Evolutionary conservation across 2,113 vertebrate genomes (phyloP), one percentile per base, ranked within the genome.

Genomic region (Porphyrio hochstetteri): DNA sequence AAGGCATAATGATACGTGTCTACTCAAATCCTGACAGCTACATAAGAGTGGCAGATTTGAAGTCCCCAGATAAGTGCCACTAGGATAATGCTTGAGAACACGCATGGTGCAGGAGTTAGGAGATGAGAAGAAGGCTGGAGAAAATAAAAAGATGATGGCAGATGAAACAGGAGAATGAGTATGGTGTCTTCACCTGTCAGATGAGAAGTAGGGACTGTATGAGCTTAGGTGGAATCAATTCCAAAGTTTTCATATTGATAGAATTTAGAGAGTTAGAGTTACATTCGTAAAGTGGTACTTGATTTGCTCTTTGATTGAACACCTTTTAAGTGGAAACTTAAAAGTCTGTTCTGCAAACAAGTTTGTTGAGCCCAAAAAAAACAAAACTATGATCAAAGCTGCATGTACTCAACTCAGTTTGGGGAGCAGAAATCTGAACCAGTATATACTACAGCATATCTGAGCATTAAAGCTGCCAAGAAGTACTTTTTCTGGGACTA

Each of bases 261-360:
- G 35, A 36, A 15, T 11, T 57, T 84, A 75, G 2, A 46, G 10
- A 69, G 31, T 20, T 21, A 46, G 10, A 69, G 28, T 20, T 21
- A 60, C 16, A 56, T 65, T 67, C 52, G 18, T 35, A 50, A 72
- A 55, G 8, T 3, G 9, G 7, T 31, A 69, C 9, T 12, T 69
- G 5, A 8, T 9, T 35, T 17, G 1, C 6, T 46, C 2, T 60
- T 78, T 78, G 8, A 9, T 20, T 40, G 3, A 60, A 46, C 13
- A 36, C 2, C 15, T 55, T 46, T 33, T n/a, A 35, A 36, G 11
- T 33, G 29, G 14, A 71, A 70, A 82, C 2, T 69, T 35, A 15
- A 9, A 4, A 38, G 13, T 10, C 13, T 60, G 18, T 16, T n/a
- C 13, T 23, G 16, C 15, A 1, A 3, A 40, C 0, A 5, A 29